Evolutionary conservation across 2,888 invertebrate genomes (phyloP).

Genomic region (Megaustenia siamemsis): DNA sequence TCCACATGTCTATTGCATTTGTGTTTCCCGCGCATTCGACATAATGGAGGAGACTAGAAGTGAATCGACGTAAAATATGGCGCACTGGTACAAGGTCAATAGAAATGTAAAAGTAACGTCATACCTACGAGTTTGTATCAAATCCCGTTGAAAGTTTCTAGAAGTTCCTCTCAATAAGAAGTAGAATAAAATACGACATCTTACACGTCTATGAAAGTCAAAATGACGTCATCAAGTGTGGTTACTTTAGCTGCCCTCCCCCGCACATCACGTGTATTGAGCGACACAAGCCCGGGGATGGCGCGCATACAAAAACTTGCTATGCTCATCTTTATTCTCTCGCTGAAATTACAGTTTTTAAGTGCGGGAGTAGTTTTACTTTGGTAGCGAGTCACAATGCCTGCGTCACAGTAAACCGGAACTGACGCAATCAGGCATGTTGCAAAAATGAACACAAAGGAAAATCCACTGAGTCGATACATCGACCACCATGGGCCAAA

Average conservation of each 20-base stretch:
- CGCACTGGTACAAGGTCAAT: too few species aligned
- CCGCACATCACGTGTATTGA: background rate
- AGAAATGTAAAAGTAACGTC: too few species aligned
- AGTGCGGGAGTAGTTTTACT: background rate
- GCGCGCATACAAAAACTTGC: background rate
- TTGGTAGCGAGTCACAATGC: background rate
- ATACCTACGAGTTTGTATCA: too few species aligned
- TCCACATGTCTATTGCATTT: too few species aligned
- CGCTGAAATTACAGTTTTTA: constrained; percentile 5
- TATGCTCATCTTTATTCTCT: background rate
- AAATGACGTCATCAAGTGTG: background rate
- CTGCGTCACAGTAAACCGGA: background rate
- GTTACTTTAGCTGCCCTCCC: background rate
- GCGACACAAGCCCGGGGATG: background rate
- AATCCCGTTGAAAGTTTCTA: too few species aligned
- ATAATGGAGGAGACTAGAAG: too few species aligned
- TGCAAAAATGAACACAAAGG: background rate
- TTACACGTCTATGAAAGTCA: background rate
- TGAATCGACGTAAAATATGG: too few species aligned
- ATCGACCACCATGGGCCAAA: background rate
- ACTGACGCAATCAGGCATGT: background rate
- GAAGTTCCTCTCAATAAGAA: too few species aligned
- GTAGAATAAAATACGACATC: too few species aligned
- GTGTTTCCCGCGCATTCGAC: too few species aligned
- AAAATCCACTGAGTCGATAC: background rate